Conservation (phyloP, 2,113 vertebrate species). For the Ammodytes marinus region DNA sequence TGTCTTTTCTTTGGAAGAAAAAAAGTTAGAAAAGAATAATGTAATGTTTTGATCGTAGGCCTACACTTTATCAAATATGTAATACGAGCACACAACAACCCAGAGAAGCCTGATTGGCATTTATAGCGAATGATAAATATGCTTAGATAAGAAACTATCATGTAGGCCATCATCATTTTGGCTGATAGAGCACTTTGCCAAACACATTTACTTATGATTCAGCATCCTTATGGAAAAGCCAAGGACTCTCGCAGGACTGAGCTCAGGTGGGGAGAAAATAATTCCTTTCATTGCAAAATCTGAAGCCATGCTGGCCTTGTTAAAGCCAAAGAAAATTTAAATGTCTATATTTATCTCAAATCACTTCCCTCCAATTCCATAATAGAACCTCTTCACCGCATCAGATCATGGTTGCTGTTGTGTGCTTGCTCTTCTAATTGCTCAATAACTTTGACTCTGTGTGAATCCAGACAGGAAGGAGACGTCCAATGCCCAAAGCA, state of each 20-base stretch:
- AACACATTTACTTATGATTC: slow-evolving; percentile 43
- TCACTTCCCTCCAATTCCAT: slow-evolving; percentile 47
- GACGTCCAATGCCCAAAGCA: background rate
- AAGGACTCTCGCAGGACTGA: slow-evolving; percentile 33
- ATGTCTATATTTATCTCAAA: slow-evolving; percentile 52
- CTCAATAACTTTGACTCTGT: slow-evolving; percentile 42
- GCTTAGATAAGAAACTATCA: slow-evolving; percentile 29
- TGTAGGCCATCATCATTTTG: slow-evolving; percentile 45
- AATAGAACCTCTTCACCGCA: slow-evolving; percentile 34
- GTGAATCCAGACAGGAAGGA: slow-evolving; percentile 51
- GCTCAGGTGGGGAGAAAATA: slow-evolving; percentile 41
- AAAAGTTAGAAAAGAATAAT: background rate
- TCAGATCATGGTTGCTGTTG: slow-evolving; percentile 15
- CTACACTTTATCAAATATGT: slow-evolving; percentile 41
- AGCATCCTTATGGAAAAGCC: slow-evolving; percentile 16
- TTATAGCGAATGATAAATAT: slow-evolving; percentile 40
- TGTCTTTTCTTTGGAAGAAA: background rate
- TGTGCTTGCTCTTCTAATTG: slow-evolving; percentile 53
- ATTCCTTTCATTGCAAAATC: slow-evolving; percentile 29
- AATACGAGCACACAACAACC: slow-evolving; percentile 22
- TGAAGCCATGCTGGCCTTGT: slow-evolving; percentile 42
- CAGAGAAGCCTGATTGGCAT: slow-evolving; percentile 30
- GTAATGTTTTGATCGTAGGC: too few species aligned
- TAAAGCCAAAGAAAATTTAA: slow-evolving; percentile 42
- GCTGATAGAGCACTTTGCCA: slow-evolving; percentile 23